Evolutionary conservation across 2,888 invertebrate genomes (phyloP).

Genomic region (Holacanthella duospinosa): DNA sequence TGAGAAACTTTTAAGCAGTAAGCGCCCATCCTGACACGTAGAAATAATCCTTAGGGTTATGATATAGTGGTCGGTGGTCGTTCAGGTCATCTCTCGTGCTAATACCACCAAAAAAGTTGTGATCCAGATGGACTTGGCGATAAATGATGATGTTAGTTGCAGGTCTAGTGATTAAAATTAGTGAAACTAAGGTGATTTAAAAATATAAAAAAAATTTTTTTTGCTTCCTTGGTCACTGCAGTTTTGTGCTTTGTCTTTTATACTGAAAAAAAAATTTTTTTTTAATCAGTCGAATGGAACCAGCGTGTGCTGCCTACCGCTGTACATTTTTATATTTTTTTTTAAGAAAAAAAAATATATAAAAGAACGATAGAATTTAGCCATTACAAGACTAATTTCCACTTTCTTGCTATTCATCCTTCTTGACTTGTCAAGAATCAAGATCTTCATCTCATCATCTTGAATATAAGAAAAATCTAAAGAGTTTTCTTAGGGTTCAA

Average conservation of each 20-base stretch:
- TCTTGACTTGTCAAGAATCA: not conserved
- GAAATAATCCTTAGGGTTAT: too few species aligned
- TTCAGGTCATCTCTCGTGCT: not conserved
- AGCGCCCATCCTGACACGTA: too few species aligned
- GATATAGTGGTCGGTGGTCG: not conserved
- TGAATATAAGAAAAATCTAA: not conserved
- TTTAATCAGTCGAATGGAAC: conserved; percentile 2
- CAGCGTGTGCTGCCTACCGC: not conserved
- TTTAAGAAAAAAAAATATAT: not conserved
- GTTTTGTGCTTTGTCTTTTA: not conserved
- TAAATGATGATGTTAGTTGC: not conserved
- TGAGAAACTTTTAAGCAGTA: too few species aligned
- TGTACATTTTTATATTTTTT: not conserved
- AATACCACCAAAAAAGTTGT: not conserved
- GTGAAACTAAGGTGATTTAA: too few species aligned
- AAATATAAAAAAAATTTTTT: too few species aligned
- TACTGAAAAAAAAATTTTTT: not conserved
- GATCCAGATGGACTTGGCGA: not conserved
- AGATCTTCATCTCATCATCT: not conserved
- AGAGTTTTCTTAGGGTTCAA: not conserved
- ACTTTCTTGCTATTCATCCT: not conserved
- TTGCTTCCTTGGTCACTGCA: not conserved
- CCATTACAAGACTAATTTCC: not conserved
- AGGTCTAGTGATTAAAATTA: conserved; percentile 2
- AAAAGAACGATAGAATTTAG: not conserved